These are phyloP conservation scores for Neogale vison DNA, from an alignment of 2,113 vertebrate genomes.

Conservation along the genomic window DNA sequence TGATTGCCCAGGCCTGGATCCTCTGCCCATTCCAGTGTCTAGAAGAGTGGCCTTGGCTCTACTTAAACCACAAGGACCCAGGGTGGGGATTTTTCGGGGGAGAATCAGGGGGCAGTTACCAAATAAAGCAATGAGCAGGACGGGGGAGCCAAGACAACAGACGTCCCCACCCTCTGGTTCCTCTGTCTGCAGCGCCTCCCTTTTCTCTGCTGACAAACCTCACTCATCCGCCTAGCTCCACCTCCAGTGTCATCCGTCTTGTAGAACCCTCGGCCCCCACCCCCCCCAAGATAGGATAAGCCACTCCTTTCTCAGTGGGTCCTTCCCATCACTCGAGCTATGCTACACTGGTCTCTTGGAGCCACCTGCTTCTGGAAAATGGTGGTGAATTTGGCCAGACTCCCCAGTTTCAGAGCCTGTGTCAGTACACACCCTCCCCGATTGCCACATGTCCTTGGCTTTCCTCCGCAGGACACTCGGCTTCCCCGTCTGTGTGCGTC, in stretches of 20 bases:
- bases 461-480: background rate
- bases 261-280: too few relatives aligned
- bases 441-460: rapidly evolving
- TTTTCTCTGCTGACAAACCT: background rate
- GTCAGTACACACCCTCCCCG: too few relatives aligned
- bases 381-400: background rate
- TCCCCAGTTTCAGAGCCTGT: background rate
- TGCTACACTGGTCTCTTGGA: background rate
- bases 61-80: background rate
- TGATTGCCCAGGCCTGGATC: background rate
- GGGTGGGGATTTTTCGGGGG: background rate
- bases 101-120: background rate
- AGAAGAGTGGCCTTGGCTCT: background rate
- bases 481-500: background rate
- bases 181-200: background rate
- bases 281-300: background rate
- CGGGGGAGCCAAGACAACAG: background rate
- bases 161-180: background rate
- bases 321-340: background rate
- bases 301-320: background rate
- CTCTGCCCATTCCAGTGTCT: background rate
- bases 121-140: background rate
- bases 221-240: background rate
- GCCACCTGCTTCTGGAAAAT: background rate
- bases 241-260: background rate